A percentile compares a stretch with the other conserved stretches of the same genome.
Evolutionary conservation across 2,113 vertebrate species (phyloP).

Genomic region (Macaca nemestrina): DNA sequence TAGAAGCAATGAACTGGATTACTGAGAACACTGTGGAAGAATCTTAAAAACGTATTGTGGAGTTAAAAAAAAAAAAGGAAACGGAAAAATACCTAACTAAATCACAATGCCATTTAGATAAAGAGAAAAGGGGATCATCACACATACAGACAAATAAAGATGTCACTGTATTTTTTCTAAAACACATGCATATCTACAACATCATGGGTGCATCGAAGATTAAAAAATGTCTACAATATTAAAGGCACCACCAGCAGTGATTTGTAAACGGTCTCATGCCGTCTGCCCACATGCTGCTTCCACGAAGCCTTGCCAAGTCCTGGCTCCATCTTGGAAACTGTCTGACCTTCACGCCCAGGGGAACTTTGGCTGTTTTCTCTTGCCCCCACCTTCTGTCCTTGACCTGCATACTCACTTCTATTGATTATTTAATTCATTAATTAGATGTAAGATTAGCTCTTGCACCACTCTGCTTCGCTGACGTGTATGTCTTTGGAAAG

Average conservation of each 20-base stretch:
- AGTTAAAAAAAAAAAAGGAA: not conserved
- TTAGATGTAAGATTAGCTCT: not conserved
- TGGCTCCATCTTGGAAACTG: not conserved
- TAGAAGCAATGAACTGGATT: not conserved
- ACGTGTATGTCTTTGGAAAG: not conserved
- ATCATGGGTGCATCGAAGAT: not conserved
- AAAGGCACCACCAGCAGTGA: not conserved
- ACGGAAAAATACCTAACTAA: not conserved
- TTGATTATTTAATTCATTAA: not conserved
- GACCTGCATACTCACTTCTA: not conserved
- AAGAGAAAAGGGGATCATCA: not conserved
- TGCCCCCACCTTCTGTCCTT: not conserved
- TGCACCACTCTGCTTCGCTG: not conserved
- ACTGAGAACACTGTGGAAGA: not conserved
- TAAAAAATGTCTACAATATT: not conserved
- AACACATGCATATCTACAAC: not conserved
- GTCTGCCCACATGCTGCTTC: not conserved
- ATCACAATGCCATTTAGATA: not conserved
- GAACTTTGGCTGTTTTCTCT: not conserved
- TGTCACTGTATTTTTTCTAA: not conserved
- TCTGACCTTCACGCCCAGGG: not conserved
- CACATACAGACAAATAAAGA: not conserved
- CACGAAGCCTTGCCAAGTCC: not conserved
- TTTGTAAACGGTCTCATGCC: not conserved
- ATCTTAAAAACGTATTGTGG: not conserved